A percentile compares a stretch with the other conserved stretches of the same genome.
Evolutionary conservation across 2,113 vertebrate species (phyloP).

Genomic region (Cyphomyrus discorhynchus): DNA sequence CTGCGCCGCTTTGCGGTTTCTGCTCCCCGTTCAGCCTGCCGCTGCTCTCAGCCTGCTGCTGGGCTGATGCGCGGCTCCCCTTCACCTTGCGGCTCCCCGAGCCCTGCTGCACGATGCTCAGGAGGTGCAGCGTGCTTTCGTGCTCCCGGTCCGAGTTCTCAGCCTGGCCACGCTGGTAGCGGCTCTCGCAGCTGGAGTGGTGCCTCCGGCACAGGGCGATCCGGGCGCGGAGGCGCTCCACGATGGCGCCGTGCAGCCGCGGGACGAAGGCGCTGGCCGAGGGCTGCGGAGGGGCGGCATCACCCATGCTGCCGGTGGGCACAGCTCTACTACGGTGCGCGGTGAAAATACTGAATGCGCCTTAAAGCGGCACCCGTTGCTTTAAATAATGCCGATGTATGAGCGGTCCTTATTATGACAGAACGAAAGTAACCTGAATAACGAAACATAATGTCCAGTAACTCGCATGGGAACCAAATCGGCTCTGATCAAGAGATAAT

Average conservation of each 20-base stretch:
- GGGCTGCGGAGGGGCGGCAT: slow-evolving; percentile 79
- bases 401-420: neutral
- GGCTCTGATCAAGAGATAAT: neutral
- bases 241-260: slow-evolving; percentile 84
- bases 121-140: slow-evolving; percentile 81
- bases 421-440: neutral
- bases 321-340: neutral
- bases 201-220: slow-evolving; percentile 87
- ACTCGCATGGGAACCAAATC: neutral
- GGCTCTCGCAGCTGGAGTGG: slow-evolving; percentile 86
- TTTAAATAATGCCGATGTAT: neutral
- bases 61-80: slow-evolving; percentile 60
- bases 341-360: neutral
- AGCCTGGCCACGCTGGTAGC: slow-evolving; percentile 77
- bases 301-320: slow-evolving; percentile 65
- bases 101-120: slow-evolving; percentile 83
- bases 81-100: slow-evolving; percentile 70
- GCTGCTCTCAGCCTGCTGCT: slow-evolving; percentile 54
- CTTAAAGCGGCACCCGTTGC: neutral
- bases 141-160: slow-evolving; percentile 82
- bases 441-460: neutral
- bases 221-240: slow-evolving; percentile 85
- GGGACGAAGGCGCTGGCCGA: slow-evolving; percentile 67
- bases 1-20: slow-evolving; percentile 40
- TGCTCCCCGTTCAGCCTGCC: slow-evolving; percentile 66